Conservation (phyloP, 1,140 invertebrate genomes). For the Platyura marginata region DNA sequence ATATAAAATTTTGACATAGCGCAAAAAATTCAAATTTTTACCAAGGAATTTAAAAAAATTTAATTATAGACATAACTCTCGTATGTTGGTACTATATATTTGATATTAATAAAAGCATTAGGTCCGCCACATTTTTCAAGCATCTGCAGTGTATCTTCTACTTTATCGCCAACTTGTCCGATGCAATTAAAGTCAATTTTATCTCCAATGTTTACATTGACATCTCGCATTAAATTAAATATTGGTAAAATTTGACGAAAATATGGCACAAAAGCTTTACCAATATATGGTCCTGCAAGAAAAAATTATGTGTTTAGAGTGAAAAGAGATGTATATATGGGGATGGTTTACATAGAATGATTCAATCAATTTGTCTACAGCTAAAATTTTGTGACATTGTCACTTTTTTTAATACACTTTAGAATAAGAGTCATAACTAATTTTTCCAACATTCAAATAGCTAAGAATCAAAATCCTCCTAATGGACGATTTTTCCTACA, state of each 20-base stretch:
- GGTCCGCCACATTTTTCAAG: conserved; percentile 78
- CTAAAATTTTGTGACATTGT: no score
- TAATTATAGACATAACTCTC: conserved; percentile 73
- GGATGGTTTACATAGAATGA: no score
- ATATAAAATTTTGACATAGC: no score
- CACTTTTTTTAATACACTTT: no score
- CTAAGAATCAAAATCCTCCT: no score
- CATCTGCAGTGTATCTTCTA: conserved; percentile 81
- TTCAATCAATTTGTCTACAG: no score
- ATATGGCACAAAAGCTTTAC: conserved; percentile 77
- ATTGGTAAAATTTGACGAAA: conserved; percentile 80
- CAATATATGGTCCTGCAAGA: conserved; percentile 29
- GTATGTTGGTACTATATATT: conserved; percentile 92
- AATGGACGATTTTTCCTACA: no score
- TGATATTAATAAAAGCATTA: conserved; percentile 92
- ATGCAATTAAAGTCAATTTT: conserved; percentile 61
- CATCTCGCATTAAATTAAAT: conserved; percentile 76
- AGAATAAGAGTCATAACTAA: no score
- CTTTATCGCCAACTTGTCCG: conserved; percentile 72
- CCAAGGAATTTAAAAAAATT: no score
- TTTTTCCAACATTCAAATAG: no score
- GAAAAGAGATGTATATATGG: not conserved
- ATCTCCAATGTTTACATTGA: conserved; percentile 61
- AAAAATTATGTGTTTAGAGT: not conserved
- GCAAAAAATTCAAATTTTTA: no score